Base-by-base conservation (phyloP, 2,113 vertebrate genomes). In the Rhegmatorhina hoffmannsi region DNA sequence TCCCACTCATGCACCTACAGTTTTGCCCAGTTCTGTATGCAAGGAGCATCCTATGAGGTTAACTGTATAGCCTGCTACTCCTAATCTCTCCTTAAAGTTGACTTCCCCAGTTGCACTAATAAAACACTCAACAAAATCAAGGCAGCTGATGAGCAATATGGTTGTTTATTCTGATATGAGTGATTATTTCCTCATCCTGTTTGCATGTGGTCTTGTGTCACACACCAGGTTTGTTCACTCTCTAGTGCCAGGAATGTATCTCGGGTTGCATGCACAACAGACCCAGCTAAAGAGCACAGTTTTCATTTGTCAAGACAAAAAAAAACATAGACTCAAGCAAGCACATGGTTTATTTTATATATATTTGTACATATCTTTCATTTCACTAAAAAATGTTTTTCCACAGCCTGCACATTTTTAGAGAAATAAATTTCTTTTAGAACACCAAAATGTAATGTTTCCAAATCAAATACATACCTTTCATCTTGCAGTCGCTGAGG, bases 281-380 rank as follows among this genome's bases (percentile, higher is more conserved):
- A 72, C 9, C 5, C 76, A 84, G 43, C 29, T 63, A 56, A 93
- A 77, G 18, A 88, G 16, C 63, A 53, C 5, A 12, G 16, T 53
- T 94, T 70, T 59, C 12, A 17, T 83, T 78, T 56, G 28, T 50
- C 55, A 73, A 29, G 67, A 38, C 13, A 40, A 86, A 82, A 40
- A 53, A 68, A 17, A 49, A 49, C 13, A 8, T 2, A 64, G 2
- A 17, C 10, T 47, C 46, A 40, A 31, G 21, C 13, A 33, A 0
- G 1, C 25, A 63, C 9, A 60, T 13, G 7, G 20, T 73, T 76
- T 50, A 52, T 81, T 93, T 40, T 73, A 43, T 33, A 29, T 67
- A 28, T 50, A 55, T 67, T 63, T 64, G 17, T 68, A 26, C 17
- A 55, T 14, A 79, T 1, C 4, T 92, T 75, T 38, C 2, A 23